Evolutionary conservation across 2,113 vertebrate species (phyloP).

Genomic region (Chloropsis hardwickii): DNA sequence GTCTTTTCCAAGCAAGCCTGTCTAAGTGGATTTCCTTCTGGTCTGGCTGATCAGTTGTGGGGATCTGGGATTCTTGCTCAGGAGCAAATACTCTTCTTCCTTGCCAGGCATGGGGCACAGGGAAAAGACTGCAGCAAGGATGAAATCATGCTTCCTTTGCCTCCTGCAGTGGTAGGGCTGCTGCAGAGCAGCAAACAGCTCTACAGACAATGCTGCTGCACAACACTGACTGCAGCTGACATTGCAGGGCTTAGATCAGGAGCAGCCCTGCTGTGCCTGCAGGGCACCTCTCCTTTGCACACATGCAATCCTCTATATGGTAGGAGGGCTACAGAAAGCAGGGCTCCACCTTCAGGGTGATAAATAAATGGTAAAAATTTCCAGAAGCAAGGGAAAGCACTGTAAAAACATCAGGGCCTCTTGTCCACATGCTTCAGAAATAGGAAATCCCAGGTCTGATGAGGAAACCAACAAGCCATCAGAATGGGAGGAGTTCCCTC

Average conservation of each 20-base stretch:
- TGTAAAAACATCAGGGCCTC: neutral
- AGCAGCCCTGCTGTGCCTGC: neutral
- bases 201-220: neutral
- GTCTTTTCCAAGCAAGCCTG: neutral
- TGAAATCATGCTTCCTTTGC: neutral
- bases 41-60: neutral
- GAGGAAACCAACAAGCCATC: rapidly evolving
- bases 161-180: neutral
- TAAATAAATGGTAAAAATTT: neutral
- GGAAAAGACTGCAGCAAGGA: neutral
- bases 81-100: neutral
- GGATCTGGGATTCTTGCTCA: neutral
- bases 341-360: neutral
- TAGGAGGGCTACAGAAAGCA: neutral
- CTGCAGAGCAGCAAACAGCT: neutral
- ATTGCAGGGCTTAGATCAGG: neutral
- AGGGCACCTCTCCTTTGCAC: neutral
- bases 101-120: neutral
- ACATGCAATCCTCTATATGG: neutral
- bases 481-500: neutral
- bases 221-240: neutral
- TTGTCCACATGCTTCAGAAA: neutral
- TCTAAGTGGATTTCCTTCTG: neutral
- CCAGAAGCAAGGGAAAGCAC: neutral
- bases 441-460: neutral